Evolutionary conservation across 2,888 invertebrate genomes (phyloP).

Genomic region (Drosophila fulvimacula): DNA sequence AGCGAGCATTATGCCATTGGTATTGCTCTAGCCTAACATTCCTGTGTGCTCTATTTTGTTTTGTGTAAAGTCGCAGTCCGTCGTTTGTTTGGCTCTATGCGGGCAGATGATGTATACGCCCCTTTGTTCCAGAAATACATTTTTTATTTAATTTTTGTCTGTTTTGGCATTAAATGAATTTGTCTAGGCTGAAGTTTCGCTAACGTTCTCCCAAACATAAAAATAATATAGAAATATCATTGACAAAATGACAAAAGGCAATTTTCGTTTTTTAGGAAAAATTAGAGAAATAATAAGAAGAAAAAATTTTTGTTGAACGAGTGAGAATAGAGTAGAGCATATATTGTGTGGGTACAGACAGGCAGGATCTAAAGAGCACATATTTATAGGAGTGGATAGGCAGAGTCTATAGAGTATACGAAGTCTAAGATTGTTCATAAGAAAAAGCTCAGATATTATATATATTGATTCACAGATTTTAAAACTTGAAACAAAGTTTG

Average conservation of each 20-base stretch:
- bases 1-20: background rate
- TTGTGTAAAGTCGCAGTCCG: conserved; percentile 28
- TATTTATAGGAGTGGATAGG: no score
- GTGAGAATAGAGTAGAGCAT: background rate
- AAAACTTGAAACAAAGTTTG: no score
- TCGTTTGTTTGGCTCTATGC: conserved; percentile 9
- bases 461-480: no score
- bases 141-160: conserved; percentile 26
- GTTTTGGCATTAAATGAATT: conserved; percentile 57
- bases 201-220: background rate
- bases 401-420: background rate
- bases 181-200: conserved; percentile 11
- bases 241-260: conserved; percentile 1
- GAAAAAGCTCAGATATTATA: no score
- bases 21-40: background rate
- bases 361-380: no score
- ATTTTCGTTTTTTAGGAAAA: background rate
- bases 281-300: background rate
- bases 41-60: background rate
- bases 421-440: no score
- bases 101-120: conserved; percentile 64
- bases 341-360: no score
- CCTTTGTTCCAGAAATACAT: conserved; percentile 9
- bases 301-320: background rate
- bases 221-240: conserved; percentile 12